Evolutionary conservation across 2,888 invertebrate genomes (phyloP), one percentile per base, ranked within the genome.

Genomic region (Hydriomena furcata): DNA sequence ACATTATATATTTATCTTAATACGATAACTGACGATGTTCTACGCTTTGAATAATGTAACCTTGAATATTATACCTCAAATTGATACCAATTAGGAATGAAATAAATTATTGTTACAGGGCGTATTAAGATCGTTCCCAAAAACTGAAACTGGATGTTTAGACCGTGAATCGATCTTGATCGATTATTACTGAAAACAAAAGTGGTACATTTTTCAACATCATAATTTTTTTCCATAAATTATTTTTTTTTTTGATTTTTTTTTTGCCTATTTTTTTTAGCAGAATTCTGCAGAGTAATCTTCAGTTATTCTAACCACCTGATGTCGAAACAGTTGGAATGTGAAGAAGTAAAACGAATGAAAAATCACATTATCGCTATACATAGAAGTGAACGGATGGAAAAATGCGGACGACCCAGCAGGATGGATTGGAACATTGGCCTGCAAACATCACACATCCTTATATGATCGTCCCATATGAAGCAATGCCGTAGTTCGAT

Each of bases 381-480:
- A 43, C 49, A 45, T 52, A 52, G 43, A 56, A 56, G 46, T 56
- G 49, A 56, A 49, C 37, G 49, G 42, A 30, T 32, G 7, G 41
- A 42, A 50, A 52, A 56, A 56, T 52, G 52, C 51, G 48, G 45
- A 52, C 48, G 46, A 20, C 53, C 34, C 32, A 41, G 25, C 37
- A 32, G 13, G 37, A 47, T 51, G n/a, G n/a, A n/a, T n/a, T n/a
- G 43, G 53, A 44, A 32, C 20, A 10, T 7, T 32, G 10, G 35
- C 45, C 40, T 44, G 43, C 28, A n/a, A 44, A 23, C 32, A 57
- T 48, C 42, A 32, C 42, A 45, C 11, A 37, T 51, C 51, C 42
- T 42, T 48, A 17, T 42, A 38, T 13, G 41, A 37, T 27, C 30
- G 28, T 8, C 2, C 49, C 36, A 30, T 38, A 38, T 27, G 24